Evolutionary conservation across 2,888 invertebrate genomes (phyloP), one percentile per base, ranked within the genome.

Genomic region (Epiblema foenella): DNA sequence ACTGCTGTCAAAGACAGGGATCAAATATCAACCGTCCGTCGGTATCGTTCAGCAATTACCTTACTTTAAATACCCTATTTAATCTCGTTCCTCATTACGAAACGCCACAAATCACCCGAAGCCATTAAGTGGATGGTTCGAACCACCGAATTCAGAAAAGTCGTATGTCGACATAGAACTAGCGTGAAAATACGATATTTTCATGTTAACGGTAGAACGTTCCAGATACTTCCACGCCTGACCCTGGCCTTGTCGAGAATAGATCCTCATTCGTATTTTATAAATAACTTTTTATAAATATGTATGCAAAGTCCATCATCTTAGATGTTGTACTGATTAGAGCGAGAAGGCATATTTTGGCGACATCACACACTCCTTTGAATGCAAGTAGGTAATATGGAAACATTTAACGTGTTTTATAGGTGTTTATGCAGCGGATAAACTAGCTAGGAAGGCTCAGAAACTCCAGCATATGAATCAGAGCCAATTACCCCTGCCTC

Each of bases 181-280:
- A 8, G 17, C 18, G 11, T 20, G 2, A 17, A 39, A 8, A 58
- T 37, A 18, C 58, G 18, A 58, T 37, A 18, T 51, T 58, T 42
- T 42, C 15, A 15, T 42, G n/a, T 42, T 42, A 0, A 15, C 42
- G 15, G 42, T n/a, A 5, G 15, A 15, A 42, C 12, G 42, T 42
- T 52, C 52, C 11, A 52, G 52, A 52, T 52, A 20, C 52, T 33
- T 33, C 2, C 17, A 57, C 17, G 20, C 52, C 5, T n/a, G 20
- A 52, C 68, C 56, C 62, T 62, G 68, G 46, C 62, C 56, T 68
- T 68, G 1, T 46, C 2, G 18, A 18, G 46, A 67, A 59, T 33
- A 62, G 54, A 17, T 60, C 46, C 58, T 29, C 29, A 29, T n/a
- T 29, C 17, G 2, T 57, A 17, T 57, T 18, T 37, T 37, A 51